A percentile compares a stretch with the other conserved stretches of the same genome.
Evolutionary conservation across 64 coral and sea anemone genomes (phyloP).

Genomic region (Astreopora myriophthalma): DNA sequence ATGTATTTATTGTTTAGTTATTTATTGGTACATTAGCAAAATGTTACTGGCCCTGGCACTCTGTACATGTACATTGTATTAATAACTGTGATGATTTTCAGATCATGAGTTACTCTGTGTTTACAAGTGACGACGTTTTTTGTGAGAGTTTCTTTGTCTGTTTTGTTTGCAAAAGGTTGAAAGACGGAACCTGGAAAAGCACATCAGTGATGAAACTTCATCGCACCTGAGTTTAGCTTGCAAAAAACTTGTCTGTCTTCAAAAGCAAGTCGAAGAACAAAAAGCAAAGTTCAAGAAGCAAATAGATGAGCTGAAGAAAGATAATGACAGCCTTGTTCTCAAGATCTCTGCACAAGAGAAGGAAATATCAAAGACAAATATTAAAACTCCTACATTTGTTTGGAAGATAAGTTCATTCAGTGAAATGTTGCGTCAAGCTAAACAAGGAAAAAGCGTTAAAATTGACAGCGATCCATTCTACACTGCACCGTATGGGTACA

Average conservation of each 20-base stretch:
- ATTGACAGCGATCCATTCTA: slow-evolving; percentile 45
- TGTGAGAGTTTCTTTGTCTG: not conserved
- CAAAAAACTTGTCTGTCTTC: not conserved
- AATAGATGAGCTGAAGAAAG: slow-evolving; percentile 24
- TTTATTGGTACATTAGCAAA: too few species aligned
- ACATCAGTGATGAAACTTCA: not conserved
- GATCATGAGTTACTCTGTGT: too few species aligned
- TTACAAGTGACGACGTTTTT: too few species aligned
- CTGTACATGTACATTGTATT: too few species aligned
- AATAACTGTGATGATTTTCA: too few species aligned
- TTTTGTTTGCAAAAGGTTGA: not conserved
- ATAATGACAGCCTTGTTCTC: slow-evolving; percentile 7
- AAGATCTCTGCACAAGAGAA: slow-evolving; percentile 7
- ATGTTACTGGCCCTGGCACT: too few species aligned
- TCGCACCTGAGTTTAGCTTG: slow-evolving; percentile 1
- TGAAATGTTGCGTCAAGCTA: slow-evolving; percentile 8
- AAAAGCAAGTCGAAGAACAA: not conserved
- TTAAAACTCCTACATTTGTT: not conserved
- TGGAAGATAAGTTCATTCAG: slow-evolving; percentile 35
- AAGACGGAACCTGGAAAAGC: not conserved
- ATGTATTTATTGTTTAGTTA: too few species aligned
- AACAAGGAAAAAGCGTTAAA: not conserved
- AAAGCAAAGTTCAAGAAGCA: slow-evolving; percentile 19
- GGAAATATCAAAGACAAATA: not conserved
- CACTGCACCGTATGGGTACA: slow-evolving; percentile 52